Evolutionary conservation across 2,888 invertebrate species (phyloP), one percentile per base, ranked within the genome.

Genomic region (Neelides folsomi): DNA sequence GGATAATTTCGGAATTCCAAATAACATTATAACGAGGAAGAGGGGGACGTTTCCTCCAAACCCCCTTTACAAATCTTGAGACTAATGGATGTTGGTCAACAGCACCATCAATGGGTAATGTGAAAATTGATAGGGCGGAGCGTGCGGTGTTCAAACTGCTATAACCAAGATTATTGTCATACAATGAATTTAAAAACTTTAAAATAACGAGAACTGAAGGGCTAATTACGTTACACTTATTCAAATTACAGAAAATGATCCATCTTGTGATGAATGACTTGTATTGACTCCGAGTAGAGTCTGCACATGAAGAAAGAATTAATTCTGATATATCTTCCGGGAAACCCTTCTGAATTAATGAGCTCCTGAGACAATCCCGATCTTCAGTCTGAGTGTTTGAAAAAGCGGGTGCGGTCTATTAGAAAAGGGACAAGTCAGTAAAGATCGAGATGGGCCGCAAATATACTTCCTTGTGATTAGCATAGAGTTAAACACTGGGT

Each of bases 81-180:
- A 59, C 20, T 3, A 57, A 2, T 9, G 40, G 41, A 16, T 53
- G 38, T 10, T 49, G 37, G 1, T 55, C 57, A n/a, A 59, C 12
- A 8, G 12, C 1, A 2, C 15, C 38, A 2, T 45, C 27, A 7
- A 40, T 34, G 10, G 10, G 34, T 8, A 15, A 15, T 20, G 19
- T 13, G 16, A 53, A 16, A 3, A 52, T 38, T 9, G 60, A 58
- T 1, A 60, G 7, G 1, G 54, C 54, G 1, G 57, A 55, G n/a
- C 58, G 47, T 9, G 40, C 35, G 1, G 43, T 36, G 37, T 58
- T 58, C 3, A 60, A 16, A 10, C 39, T 47, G 13, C 50, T 53
- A 13, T 58, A 60, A 12, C 52, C 20, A 6, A 18, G 12, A 10
- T 53, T 53, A 2, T 39, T 12, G 2, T 49, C 44, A 34, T 40